Evolutionary conservation across 2,113 vertebrate species (phyloP).

Genomic region (Rhynchopsitta pachyrhyncha): DNA sequence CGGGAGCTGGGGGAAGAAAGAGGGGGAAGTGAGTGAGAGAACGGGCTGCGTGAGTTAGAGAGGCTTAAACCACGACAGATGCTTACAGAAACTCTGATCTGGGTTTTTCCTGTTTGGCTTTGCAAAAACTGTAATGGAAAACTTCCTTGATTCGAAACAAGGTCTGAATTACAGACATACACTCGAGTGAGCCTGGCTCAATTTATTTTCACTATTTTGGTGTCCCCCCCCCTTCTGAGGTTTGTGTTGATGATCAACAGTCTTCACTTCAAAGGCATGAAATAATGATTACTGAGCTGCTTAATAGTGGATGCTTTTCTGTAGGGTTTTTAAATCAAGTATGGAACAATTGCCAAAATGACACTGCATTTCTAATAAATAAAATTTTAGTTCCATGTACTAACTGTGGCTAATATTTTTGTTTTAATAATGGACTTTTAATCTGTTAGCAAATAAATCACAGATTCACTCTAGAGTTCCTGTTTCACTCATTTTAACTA

Average conservation of each 20-base stretch:
- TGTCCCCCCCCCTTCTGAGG: fast-evolving
- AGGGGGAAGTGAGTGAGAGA: too few species aligned
- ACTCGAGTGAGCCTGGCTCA: fast-evolving
- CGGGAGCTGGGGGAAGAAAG: too few species aligned
- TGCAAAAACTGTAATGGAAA: neutral
- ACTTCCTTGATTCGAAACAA: fast-evolving
- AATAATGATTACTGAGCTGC: neutral
- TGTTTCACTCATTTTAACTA: neutral
- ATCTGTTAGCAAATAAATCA: neutral
- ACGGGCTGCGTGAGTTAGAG: too few species aligned
- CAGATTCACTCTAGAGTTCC: neutral
- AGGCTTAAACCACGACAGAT: too few species aligned
- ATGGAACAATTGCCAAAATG: neutral
- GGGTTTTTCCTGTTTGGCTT: neutral
- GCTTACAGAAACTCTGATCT: neutral
- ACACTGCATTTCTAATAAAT: neutral
- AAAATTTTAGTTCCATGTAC: neutral
- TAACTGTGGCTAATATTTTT: neutral
- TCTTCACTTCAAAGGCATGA: neutral
- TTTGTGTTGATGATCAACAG: neutral
- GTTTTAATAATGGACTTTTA: neutral
- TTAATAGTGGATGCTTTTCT: neutral
- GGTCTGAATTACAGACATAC: neutral
- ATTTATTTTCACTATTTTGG: neutral
- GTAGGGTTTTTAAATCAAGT: neutral